A percentile compares a stretch with the other conserved stretches of the same genome.
These are phyloP conservation scores for Smithornis capensis DNA, from an alignment of 2,113 vertebrate species.

Conservation along the genomic window DNA sequence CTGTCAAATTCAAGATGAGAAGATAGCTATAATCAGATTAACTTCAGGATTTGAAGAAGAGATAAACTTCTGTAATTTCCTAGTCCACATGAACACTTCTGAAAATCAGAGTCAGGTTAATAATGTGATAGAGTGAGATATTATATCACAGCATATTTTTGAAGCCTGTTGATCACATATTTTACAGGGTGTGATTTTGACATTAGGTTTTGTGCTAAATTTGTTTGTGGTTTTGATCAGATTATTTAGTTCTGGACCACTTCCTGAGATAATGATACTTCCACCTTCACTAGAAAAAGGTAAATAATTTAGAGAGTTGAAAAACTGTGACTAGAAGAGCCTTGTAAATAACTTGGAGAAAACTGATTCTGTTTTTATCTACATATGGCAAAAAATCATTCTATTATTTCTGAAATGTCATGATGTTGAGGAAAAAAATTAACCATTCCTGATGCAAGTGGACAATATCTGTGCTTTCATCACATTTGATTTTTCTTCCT, in stretches of 20 bases:
- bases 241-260: not conserved
- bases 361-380: not conserved
- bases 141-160: not conserved
- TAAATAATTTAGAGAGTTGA: not conserved
- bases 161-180: not conserved
- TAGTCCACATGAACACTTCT: not conserved
- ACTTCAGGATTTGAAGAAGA: not conserved
- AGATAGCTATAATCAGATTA: not conserved
- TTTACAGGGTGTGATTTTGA: not conserved
- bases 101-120: constrained; percentile 15
- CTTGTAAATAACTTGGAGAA: not conserved
- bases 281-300: not conserved
- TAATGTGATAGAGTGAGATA: not conserved
- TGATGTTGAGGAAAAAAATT: not conserved
- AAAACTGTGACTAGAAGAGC: not conserved
- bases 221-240: not conserved
- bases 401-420: not conserved
- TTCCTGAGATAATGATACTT: not conserved
- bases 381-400: not conserved
- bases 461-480: not conserved
- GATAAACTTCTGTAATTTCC: not conserved
- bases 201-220: not conserved
- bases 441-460: not conserved
- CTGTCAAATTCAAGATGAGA: not conserved
- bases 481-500: not conserved